These are phyloP conservation scores for Apostichopus japonicus DNA, from an alignment of 35 echinoderm and acorn worm genomes.

Conservation along the genomic window DNA sequence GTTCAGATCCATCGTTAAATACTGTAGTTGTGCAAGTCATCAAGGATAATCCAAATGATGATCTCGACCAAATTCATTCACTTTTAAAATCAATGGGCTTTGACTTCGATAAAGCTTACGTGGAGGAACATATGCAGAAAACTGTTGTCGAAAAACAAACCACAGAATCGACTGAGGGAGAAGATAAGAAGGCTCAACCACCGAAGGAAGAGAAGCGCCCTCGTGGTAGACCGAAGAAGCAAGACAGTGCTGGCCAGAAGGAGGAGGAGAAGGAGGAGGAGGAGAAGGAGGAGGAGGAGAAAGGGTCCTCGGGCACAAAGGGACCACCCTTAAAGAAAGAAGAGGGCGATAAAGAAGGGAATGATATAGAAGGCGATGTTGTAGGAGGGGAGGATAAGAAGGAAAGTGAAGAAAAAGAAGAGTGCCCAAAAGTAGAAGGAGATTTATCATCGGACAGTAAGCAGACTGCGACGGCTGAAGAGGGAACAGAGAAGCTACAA, in stretches of 20 bases:
- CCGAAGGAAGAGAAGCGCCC: not conserved
- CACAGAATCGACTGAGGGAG: not conserved
- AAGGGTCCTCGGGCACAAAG: not conserved
- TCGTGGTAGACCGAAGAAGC: constrained; percentile 2
- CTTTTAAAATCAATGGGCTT: constrained; percentile 28
- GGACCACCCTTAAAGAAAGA: not conserved
- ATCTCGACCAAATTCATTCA: constrained; percentile 15
- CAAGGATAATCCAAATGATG: constrained; percentile 26
- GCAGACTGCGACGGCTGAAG: not conserved
- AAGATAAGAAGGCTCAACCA: not conserved
- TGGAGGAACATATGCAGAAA: constrained; percentile 27
- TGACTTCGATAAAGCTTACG: constrained; percentile 25
- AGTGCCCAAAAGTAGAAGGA: not conserved
- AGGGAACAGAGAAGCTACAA: not conserved
- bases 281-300: not conserved
- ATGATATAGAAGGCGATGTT: too few relatives aligned
- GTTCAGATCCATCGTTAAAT: constrained; percentile 24
- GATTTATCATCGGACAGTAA: not conserved
- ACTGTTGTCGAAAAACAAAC: not conserved
- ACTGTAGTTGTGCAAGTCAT: constrained; percentile 34
- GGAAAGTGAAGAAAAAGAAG: not conserved
- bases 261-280: not conserved
- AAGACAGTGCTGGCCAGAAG: not conserved
- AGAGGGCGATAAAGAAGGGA: not conserved
- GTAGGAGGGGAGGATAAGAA: not conserved